phyloP scores from a whole-genome alignment of 2,888 invertebrate genomes.

The Athalia rosae region DNA sequence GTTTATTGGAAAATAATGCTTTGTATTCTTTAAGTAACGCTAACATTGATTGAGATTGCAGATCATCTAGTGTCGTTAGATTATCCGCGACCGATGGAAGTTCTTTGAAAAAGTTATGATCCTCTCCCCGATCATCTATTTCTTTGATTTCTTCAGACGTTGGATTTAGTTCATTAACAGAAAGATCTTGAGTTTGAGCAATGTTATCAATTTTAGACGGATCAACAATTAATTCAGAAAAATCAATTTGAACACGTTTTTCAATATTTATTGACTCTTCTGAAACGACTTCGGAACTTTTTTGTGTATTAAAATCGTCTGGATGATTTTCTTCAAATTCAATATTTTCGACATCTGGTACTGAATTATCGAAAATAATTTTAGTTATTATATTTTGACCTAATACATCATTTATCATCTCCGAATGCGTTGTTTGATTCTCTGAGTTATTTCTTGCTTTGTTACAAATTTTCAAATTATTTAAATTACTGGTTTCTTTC shows the following conservation, averaged over 20 bases:
- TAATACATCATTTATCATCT: not conserved
- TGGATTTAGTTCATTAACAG: not conserved
- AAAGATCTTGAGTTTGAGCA: not conserved
- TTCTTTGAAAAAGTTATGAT: conserved; percentile 32
- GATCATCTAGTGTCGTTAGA: conserved; percentile 8
- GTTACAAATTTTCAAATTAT: conserved; percentile 19
- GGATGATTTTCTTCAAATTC: not conserved
- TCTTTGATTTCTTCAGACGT: not conserved
- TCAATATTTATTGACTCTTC: not conserved
- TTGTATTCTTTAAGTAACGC: conserved; percentile 23
- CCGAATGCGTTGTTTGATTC: conserved; percentile 6
- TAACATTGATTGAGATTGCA: not conserved
- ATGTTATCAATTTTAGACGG: conserved; percentile 6
- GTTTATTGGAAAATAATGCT: conserved; percentile 53
- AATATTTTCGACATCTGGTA: not conserved
- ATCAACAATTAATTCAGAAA: not conserved
- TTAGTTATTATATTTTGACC: not conserved
- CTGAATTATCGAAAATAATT: not conserved
- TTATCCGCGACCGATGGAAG: conserved; percentile 22
- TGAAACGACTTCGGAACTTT: conserved; percentile 9
- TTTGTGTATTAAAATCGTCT: not conserved
- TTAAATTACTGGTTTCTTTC: conserved; percentile 4
- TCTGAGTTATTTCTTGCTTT: conserved; percentile 6
- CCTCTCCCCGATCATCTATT: conserved; percentile 18
- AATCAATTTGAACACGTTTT: conserved; percentile 9